A percentile compares a stretch with the other conserved stretches of the same genome.
Conservation (phyloP, 2,888 invertebrate species). For the Stenotaenia linearis region DNA sequence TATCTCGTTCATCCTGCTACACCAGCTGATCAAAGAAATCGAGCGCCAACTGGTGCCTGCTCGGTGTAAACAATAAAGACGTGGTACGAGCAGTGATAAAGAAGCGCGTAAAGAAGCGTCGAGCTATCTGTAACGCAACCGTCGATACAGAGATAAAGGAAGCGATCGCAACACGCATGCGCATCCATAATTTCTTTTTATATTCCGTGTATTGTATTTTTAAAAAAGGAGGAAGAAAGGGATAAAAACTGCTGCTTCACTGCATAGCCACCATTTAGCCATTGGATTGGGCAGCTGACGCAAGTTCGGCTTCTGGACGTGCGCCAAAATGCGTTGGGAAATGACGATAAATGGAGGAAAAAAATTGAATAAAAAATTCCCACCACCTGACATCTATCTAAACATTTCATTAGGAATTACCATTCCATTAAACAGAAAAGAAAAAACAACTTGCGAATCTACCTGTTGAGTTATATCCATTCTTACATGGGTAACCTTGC, state of each 20-base stretch:
- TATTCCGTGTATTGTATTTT: neutral
- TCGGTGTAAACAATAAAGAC: neutral
- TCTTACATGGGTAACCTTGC: neutral
- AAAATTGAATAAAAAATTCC: neutral
- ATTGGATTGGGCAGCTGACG: slow-evolving; percentile 1
- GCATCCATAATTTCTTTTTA: neutral
- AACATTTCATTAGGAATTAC: neutral
- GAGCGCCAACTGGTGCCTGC: neutral
- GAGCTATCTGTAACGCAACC: neutral
- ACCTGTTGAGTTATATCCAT: neutral
- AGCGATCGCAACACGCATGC: neutral
- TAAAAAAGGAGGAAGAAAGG: neutral
- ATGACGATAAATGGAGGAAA: neutral
- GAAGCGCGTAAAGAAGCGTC: neutral
- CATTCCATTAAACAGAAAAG: neutral
- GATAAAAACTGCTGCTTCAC: neutral
- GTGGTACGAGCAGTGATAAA: neutral
- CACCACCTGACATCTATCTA: neutral
- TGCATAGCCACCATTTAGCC: neutral
- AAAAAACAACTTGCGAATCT: neutral
- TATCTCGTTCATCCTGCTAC: neutral
- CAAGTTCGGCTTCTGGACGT: neutral
- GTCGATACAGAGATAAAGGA: neutral
- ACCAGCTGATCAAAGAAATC: neutral
- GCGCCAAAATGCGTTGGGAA: neutral